Evolutionary conservation across 1,140 invertebrate genomes (phyloP), one percentile per base, ranked within the genome.

Genomic region (Drosophila tropicalis): DNA sequence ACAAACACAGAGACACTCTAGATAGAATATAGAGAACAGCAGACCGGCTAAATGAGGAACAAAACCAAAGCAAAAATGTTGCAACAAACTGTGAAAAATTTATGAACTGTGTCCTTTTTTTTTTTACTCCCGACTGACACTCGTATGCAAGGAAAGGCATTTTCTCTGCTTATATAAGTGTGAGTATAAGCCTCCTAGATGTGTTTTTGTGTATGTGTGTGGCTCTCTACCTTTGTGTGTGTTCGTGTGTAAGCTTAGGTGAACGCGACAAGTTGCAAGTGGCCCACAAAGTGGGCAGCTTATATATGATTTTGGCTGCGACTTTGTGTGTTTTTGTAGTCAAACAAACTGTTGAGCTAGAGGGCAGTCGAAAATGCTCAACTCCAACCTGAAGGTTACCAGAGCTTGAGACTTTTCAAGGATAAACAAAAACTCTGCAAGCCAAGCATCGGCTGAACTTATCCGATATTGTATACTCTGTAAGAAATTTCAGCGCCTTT

Each of bases 271-370:
- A 70, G 67, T 75, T 70, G 39, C 15, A 41, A 63, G 76, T 69
- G 65, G 61, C 17, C 17, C 44, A 72, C 60, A 77, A 58, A 69
- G 71, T 55, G 72, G 44, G 67, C 41, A 73, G 84, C 84, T 89
- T 89, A 87, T 72, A 67, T 79, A 76, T 65, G 83, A 79, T 81
- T 86, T 86, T 77, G 65, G 51, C 68, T 61, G 72, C 76, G 81
- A 86, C 83, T 86, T 86, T 85, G 82, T 85, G 82, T 85, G 79
- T 79, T 79, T 83, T 76, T 82, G 67, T 67, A 67, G 44, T 51
- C 57, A 68, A 76, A 74, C 83, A 87, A 89, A 83, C 84, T 87
- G 84, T 87, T 87, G 84, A 87, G 78, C 80, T 76, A 40, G 32
- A 56, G 36, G 13, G n/a, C 58, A 44, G 65, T 36, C 44, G 44